These are phyloP conservation scores for Empis livida DNA, from an alignment of 2,888 invertebrate species.

Conservation along the genomic window DNA sequence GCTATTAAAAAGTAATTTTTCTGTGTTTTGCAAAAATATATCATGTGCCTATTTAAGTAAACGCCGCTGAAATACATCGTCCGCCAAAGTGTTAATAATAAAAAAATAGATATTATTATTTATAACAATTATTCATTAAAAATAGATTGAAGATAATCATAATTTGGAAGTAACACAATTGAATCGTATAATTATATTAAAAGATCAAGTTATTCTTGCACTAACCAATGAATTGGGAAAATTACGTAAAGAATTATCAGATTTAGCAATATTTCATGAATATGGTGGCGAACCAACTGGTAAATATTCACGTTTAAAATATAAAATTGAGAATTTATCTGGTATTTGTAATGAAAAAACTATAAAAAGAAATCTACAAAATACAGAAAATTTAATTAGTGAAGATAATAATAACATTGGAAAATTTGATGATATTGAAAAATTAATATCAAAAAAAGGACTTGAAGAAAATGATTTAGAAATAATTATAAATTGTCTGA, in stretches of 20 bases:
- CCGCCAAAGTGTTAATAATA: too few relatives aligned
- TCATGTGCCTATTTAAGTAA: too few relatives aligned
- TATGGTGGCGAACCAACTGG: constrained; percentile 50
- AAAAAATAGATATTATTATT: too few relatives aligned
- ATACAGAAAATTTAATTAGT: background rate
- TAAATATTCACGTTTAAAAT: constrained; percentile 40
- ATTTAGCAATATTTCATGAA: constrained; percentile 52
- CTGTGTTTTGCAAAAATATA: too few relatives aligned
- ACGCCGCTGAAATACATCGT: too few relatives aligned
- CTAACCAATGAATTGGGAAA: constrained; percentile 45
- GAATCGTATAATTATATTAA: constrained; percentile 30
- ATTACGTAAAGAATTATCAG: constrained; percentile 51
- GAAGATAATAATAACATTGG: background rate
- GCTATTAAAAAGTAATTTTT: too few relatives aligned
- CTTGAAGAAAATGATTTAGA: constrained; percentile 25
- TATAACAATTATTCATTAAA: too few relatives aligned
- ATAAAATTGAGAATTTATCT: constrained; percentile 31
- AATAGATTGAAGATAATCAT: constrained; percentile 42
- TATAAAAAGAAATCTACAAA: background rate
- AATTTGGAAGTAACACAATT: constrained; percentile 41
- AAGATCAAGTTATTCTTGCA: constrained; percentile 33
- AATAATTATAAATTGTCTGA: constrained; percentile 28
- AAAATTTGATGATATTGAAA: background rate
- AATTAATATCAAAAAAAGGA: constrained; percentile 12
- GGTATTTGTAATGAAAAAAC: constrained; percentile 28